Evolutionary conservation across 1,140 invertebrate species (phyloP), one percentile per base, ranked within the genome.

Genomic region (Ceratoteleas bidentatus): DNA sequence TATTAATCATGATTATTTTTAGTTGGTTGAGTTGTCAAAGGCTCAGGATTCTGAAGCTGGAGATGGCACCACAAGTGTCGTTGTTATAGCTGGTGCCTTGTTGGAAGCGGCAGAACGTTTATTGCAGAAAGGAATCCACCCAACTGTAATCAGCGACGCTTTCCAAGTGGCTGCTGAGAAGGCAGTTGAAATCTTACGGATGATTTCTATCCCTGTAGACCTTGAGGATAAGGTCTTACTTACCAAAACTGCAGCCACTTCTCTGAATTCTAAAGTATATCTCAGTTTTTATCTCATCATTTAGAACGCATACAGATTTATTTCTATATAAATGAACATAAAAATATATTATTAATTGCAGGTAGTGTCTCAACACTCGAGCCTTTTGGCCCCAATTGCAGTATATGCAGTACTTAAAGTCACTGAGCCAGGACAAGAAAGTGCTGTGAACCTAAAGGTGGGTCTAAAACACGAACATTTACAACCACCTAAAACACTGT

Each of bases 31-130:
- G 91, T 92, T 99, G 69, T 99, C 98, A 0, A 97, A 99, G 87
- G 98, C 99, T 32, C 99, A 99, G 93, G 99, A 99, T 92, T 95
- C 99, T 85, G 99, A 99, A 92, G 99, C 99, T 86, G 99, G 99
- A 61, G 99, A 99, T 93, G 99, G 99, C 53, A 99, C 99, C 15
- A 99, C 99, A 3, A 97, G 97, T 50, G 98, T 99, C 61, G 98
- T 99, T 38, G 96, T 99, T 15, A 94, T 99, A 86, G 98, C 98
- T 84, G 99, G 99, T 45, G 97, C 98, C 81, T 89, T 99, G 13
- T 91, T 99, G 14, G 98, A 99, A 92, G 97, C 98, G 68, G 96
- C 98, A 74, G 95, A 98, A 88, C 98, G 98, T 88, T 92, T 99
- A 0, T 91, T 99, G 24, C 93, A 94, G 56, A 98, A 97, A 92